Evolutionary conservation across 37 sponge, comb jelly and placozoan species (phyloP).

Genomic region (Cliona cf. orientalis): DNA sequence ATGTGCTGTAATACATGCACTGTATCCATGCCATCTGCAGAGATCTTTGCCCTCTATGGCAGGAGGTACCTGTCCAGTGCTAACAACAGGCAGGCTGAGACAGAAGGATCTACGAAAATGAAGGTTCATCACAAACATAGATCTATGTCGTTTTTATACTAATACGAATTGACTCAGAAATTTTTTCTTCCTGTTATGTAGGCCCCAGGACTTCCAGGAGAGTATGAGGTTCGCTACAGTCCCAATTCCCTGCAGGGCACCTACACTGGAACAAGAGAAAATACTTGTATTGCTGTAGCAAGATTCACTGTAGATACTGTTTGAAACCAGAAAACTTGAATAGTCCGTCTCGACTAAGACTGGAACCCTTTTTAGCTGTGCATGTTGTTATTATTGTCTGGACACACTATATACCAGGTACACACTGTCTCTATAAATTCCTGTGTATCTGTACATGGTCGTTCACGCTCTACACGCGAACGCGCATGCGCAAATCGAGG

Average conservation of each 20-base stretch:
- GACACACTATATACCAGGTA: too few species aligned
- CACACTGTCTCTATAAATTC: too few species aligned
- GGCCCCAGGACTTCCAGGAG: slow-evolving; percentile 60
- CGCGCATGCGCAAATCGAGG: too few species aligned
- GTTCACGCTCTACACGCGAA: too few species aligned
- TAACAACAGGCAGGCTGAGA: neutral
- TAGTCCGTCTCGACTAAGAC: too few species aligned
- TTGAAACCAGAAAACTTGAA: too few species aligned
- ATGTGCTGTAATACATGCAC: slow-evolving; percentile 3
- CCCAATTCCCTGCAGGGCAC: slow-evolving; percentile 37
- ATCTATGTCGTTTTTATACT: too few species aligned
- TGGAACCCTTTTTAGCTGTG: too few species aligned
- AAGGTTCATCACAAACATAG: slow-evolving; percentile 10
- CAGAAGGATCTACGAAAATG: neutral
- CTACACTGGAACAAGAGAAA: slow-evolving; percentile 35
- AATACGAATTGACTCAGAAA: neutral
- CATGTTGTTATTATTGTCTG: too few species aligned
- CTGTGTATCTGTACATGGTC: too few species aligned
- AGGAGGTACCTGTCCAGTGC: neutral
- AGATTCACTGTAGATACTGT: slow-evolving; percentile 57
- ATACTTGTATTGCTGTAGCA: slow-evolving; percentile 13
- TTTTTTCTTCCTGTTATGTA: slow-evolving; percentile 6
- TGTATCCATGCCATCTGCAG: slow-evolving; percentile 5
- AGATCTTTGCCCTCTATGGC: neutral
- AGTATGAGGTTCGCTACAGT: slow-evolving; percentile 64